phyloP scores from a whole-genome alignment of 1,140 invertebrate species.

The Scaptodrosophila lebanonensis region DNA sequence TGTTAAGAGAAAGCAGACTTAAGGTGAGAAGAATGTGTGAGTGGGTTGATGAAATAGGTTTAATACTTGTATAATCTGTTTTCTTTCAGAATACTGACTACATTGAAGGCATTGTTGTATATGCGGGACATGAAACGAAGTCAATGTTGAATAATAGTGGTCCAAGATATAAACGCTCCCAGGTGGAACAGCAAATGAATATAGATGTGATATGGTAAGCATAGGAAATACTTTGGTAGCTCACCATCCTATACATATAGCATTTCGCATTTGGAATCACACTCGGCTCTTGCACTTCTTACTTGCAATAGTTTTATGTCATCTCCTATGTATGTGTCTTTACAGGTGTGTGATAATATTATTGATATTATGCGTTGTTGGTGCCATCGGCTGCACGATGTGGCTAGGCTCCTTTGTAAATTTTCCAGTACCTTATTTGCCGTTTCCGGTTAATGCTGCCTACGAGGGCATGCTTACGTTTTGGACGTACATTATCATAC shows the following conservation, averaged over 20 bases:
- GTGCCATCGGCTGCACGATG: conserved; percentile 91
- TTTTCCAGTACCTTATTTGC: conserved; percentile 78
- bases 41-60: neutral
- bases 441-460: conserved; percentile 80
- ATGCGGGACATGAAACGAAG: conserved; percentile 98
- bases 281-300: neutral
- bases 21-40: conserved; percentile 84
- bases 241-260: no score
- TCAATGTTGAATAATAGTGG: conserved; percentile 98
- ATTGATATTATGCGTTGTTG: conserved; percentile 92
- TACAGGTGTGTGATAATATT: conserved; percentile 91
- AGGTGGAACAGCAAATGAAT: conserved; percentile 95
- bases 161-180: conserved; percentile 95
- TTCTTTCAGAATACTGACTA: conserved; percentile 80
- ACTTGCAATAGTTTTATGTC: neutral
- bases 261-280: neutral
- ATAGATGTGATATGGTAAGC: conserved; percentile 92
- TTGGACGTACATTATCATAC: conserved; percentile 96
- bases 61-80: neutral
- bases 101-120: conserved; percentile 97
- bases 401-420: conserved; percentile 84
- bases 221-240: neutral
- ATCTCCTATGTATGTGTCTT: neutral
- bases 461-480: conserved; percentile 93
- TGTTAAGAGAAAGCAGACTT: conserved; percentile 94